Evolutionary conservation across 2,888 invertebrate genomes (phyloP).

Genomic region (Limenitis camilla): DNA sequence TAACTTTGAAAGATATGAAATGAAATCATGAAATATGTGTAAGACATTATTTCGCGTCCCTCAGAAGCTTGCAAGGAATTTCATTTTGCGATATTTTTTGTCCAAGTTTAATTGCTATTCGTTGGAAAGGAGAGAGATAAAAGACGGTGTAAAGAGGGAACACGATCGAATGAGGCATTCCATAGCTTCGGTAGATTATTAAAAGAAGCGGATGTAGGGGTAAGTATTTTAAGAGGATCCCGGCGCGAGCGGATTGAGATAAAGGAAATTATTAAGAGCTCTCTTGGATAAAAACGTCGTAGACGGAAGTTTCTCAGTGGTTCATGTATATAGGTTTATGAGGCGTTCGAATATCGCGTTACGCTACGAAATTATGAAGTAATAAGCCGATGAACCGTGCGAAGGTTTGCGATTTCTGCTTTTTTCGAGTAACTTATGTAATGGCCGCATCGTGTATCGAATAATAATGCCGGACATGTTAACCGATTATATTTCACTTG

Average conservation of each 20-base stretch:
- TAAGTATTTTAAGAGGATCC: conserved; percentile 72
- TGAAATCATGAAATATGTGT: conserved; percentile 47
- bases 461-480: conserved; percentile 48
- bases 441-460: conserved; percentile 40
- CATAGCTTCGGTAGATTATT: conserved; percentile 66
- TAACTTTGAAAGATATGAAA: conserved; percentile 71
- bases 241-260: conserved; percentile 67
- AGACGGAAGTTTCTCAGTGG: conserved; percentile 58
- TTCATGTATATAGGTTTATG: conserved; percentile 39
- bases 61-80: conserved; percentile 56
- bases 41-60: conserved; percentile 20
- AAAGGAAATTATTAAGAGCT: conserved; percentile 74
- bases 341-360: conserved; percentile 50
- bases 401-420: conserved; percentile 47
- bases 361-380: conserved; percentile 37
- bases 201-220: conserved; percentile 73
- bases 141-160: conserved; percentile 55
- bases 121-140: conserved; percentile 59
- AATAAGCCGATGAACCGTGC: conserved; percentile 54
- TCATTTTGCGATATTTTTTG: conserved; percentile 55
- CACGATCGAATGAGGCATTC: conserved; percentile 60
- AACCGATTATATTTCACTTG: conserved; percentile 54
- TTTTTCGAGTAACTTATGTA: conserved; percentile 48
- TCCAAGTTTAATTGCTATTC: conserved; percentile 59
- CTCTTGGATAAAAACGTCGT: conserved; percentile 51